Evolutionary conservation across 2,113 vertebrate species (phyloP), one percentile per base, ranked within the genome.

Genomic region (Scytalopus superciliaris): DNA sequence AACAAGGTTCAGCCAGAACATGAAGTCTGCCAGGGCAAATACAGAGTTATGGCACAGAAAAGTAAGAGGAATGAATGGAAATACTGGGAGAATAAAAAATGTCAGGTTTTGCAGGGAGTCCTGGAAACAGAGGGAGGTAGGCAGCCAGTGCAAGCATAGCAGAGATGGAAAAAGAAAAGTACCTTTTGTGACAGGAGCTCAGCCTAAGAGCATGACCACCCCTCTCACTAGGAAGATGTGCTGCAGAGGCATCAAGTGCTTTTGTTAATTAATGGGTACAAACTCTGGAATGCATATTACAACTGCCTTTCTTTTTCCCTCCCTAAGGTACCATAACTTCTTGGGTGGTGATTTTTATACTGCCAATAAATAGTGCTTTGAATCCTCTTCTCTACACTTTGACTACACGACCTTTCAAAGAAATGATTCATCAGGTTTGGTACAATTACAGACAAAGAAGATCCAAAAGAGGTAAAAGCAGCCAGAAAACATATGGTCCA

Each of bases 381-480:
- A 99, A 99, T 93, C 99, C 99, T 88, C 99, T 99, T 96, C 98
- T 99, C 49, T 99, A 99, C 96, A 99, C 99, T 14, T 97, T 99
- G 96, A 99, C 99, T 55, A 99, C 99, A 8, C 97, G 99, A 84
- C 99, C 99, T 77, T 99, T 99, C 97, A 99, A 99, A 96, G 99
- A 99, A 98, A 99, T 99, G 96, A 98, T 99, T 47, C 97, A 98
- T 81, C 99, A 99, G 93, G 97, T 99, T 74, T 99, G 99, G 99
- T 97, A 98, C 44, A 99, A 99, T 97, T 99, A 99, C 97, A 98
- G 98, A 78, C 98, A 99, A 96, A 97, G 95, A 94, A 98, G 97
- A 90, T 98, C 98, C 14, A 91, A 97, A 60, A 97, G 98, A 92
- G 98, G 91, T 63, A 98, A 98, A 96, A 62, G 94, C 90, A 97